Percentiles rank a stretch among this genome's conserved stretches.
These are phyloP conservation scores for Struthio camelus DNA, from an alignment of 2,113 vertebrate species.

Conservation along the genomic window DNA sequence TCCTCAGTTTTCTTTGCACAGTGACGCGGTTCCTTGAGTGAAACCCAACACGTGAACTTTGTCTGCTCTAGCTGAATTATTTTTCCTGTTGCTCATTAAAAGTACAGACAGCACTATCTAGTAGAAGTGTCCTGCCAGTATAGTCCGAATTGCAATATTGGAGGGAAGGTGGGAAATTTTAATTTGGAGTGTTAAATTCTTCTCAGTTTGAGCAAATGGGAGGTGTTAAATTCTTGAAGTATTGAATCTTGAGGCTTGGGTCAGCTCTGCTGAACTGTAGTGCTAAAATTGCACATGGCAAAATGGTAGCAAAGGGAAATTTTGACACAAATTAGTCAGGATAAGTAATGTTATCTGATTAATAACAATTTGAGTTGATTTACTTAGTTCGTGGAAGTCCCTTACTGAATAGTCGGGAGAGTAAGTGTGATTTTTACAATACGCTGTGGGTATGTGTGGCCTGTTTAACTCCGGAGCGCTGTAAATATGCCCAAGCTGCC, in stretches of 20 bases:
- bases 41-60: neutral
- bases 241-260: neutral
- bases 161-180: neutral
- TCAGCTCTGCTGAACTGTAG: neutral
- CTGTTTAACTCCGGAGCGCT: neutral
- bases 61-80: neutral
- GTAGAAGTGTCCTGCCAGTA: neutral
- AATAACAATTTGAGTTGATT: neutral
- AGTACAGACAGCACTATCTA: neutral
- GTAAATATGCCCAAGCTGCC: neutral
- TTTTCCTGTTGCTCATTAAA: neutral
- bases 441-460: accelerated
- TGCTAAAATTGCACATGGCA: neutral
- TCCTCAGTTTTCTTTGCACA: neutral
- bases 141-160: neutral
- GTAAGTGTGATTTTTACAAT: neutral
- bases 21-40: neutral
- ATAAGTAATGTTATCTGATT: neutral
- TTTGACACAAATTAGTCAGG: neutral
- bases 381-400: no score
- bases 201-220: neutral
- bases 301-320: neutral
- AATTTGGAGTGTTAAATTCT: slow-evolving; percentile 13
- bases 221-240: slow-evolving; percentile 12
- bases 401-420: neutral